These are phyloP conservation scores for Percopsis transmontana DNA, from an alignment of 2,113 vertebrate genomes.

Conservation along the genomic window DNA sequence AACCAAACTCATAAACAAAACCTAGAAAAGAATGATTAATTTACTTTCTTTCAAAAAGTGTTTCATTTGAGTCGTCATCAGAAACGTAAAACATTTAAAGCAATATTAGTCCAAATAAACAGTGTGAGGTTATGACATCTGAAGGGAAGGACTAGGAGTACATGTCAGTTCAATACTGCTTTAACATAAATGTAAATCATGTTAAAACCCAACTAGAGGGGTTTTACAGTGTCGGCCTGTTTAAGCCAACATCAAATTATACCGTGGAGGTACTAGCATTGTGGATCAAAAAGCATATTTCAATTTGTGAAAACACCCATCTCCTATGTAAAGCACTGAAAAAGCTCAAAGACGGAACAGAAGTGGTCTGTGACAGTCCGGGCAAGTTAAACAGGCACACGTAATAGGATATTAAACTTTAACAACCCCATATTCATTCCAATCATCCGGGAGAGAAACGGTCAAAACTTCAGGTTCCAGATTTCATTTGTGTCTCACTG, in stretches of 20 bases:
- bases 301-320: constrained; percentile 53
- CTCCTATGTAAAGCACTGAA: constrained; percentile 52
- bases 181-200: too few species aligned
- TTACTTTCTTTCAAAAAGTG: too few species aligned
- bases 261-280: constrained; percentile 32
- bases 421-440: constrained; percentile 78
- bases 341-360: constrained; percentile 27
- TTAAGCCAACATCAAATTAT: constrained; percentile 37
- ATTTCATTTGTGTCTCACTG: constrained; percentile 75
- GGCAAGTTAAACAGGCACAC: constrained; percentile 75
- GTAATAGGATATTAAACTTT: constrained; percentile 82
- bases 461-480: constrained; percentile 70
- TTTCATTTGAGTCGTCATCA: too few species aligned
- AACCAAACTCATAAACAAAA: too few species aligned
- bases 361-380: constrained; percentile 16
- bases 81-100: too few species aligned
- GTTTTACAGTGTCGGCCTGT: background rate
- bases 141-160: too few species aligned
- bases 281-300: constrained; percentile 40
- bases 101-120: too few species aligned
- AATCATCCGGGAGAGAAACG: constrained; percentile 75
- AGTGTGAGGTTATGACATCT: too few species aligned
- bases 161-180: too few species aligned
- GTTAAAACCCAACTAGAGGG: too few species aligned
- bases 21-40: too few species aligned